Conservation (phyloP, 2,113 vertebrate genomes). For the Erpornis zantholeuca region DNA sequence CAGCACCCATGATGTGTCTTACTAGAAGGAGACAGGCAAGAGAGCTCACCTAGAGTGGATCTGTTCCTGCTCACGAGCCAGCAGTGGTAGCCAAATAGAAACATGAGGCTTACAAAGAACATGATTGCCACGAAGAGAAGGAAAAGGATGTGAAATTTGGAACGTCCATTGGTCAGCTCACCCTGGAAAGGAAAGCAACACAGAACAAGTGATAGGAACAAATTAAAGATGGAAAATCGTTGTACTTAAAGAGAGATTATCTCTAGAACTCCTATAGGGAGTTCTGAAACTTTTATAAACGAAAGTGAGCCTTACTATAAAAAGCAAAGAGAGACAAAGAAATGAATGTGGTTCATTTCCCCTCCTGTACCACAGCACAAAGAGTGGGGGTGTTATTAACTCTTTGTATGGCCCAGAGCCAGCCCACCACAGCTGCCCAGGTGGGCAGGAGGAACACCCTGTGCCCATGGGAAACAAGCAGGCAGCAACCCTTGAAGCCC, state of each 20-base stretch:
- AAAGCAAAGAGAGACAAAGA: not conserved
- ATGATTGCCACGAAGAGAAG: slow-evolving; percentile 96
- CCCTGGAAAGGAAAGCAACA: slow-evolving; percentile 75
- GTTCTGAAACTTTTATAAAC: not conserved
- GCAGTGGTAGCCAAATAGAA: slow-evolving; percentile 96
- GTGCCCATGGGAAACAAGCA: not conserved
- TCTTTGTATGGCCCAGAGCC: not conserved
- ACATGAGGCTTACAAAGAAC: slow-evolving; percentile 97
- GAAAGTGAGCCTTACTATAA: not conserved
- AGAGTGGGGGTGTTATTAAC: not conserved
- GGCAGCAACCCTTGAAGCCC: not conserved
- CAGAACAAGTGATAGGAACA: not conserved
- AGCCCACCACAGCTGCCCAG: not conserved
- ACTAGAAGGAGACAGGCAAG: not conserved
- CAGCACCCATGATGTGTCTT: not conserved
- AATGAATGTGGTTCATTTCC: not conserved
- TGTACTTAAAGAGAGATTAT: not conserved
- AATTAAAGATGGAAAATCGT: not conserved
- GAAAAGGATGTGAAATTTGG: slow-evolving; percentile 96
- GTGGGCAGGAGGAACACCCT: not conserved
- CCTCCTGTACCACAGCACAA: not conserved
- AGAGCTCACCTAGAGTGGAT: slow-evolving; percentile 89
- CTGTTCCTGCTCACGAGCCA: slow-evolving; percentile 95
- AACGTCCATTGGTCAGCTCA: slow-evolving; percentile 83
- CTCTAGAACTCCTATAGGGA: not conserved